These are phyloP conservation scores for Paralvinella palmiformis DNA, from an alignment of 1,140 invertebrate genomes.

Conservation along the genomic window DNA sequence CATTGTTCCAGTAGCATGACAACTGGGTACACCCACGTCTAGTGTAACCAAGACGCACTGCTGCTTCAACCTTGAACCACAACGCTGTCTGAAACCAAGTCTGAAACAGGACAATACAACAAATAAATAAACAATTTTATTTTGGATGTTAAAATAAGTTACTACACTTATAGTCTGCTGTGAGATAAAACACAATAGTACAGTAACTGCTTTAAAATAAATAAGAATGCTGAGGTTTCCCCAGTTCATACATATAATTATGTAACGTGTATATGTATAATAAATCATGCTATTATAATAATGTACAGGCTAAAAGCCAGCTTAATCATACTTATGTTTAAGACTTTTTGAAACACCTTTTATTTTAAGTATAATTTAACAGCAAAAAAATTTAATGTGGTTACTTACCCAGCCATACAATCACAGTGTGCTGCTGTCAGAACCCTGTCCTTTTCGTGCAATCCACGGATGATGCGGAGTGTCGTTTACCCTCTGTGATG, in stretches of 20 bases:
- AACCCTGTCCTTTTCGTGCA: background rate
- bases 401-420: constrained; percentile 5
- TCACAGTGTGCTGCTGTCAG: constrained; percentile 5
- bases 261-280: background rate
- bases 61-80: constrained; percentile 20
- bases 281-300: background rate
- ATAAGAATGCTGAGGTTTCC: background rate
- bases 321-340: background rate
- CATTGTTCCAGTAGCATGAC: constrained; percentile 17
- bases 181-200: background rate
- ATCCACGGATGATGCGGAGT: background rate
- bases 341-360: background rate
- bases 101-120: constrained; percentile 16
- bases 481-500: background rate
- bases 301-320: background rate
- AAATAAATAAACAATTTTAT: constrained; percentile 3
- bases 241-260: background rate
- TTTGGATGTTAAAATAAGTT: background rate
- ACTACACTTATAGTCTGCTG: background rate
- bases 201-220: background rate
- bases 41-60: constrained; percentile 19
- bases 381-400: background rate
- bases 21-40: constrained; percentile 10
- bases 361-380: background rate
- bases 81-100: constrained; percentile 13